Percentiles rank a stretch among this genome's conserved stretches.
These are phyloP conservation scores for Mythimna vitellina DNA, from an alignment of 2,888 invertebrate species.

Conservation along the genomic window DNA sequence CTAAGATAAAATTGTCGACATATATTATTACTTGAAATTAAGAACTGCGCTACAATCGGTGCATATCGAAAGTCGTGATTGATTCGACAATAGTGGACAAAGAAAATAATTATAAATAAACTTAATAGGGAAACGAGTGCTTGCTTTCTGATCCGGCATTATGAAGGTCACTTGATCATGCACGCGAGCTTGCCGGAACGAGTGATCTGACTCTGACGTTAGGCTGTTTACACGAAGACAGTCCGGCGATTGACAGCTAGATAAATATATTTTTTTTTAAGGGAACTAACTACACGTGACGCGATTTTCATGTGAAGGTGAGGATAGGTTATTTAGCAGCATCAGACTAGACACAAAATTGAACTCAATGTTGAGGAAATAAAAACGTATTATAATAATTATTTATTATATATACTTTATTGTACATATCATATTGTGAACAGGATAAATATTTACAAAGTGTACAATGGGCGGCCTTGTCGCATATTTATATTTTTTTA, in stretches of 20 bases:
- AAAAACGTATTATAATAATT: too few species aligned
- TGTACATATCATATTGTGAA: too few species aligned
- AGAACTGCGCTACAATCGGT: slow-evolving; percentile 30
- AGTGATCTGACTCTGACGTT: slow-evolving; percentile 46
- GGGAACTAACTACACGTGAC: too few species aligned
- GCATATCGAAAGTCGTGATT: slow-evolving; percentile 68
- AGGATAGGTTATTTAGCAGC: background rate
- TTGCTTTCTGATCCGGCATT: slow-evolving; percentile 71
- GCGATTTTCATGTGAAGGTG: too few species aligned
- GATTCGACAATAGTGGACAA: slow-evolving; percentile 63
- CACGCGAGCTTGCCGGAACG: slow-evolving; percentile 56
- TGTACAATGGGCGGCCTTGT: too few species aligned
- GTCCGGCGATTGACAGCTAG: background rate
- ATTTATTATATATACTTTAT: too few species aligned
- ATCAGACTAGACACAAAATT: background rate
- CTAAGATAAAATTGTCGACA: slow-evolving; percentile 22
- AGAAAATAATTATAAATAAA: slow-evolving; percentile 74
- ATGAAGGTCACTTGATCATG: slow-evolving; percentile 63
- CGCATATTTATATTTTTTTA: too few species aligned
- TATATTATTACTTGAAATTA: slow-evolving; percentile 28
- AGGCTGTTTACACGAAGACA: slow-evolving; percentile 24
- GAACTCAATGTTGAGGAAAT: background rate
- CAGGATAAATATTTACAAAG: too few species aligned
- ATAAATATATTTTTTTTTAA: background rate
- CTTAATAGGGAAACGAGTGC: slow-evolving; percentile 71